Evolutionary conservation across 2,797 vertebrate species (phyloP), one percentile per base, ranked within the genome.

Genomic region (Lerista edwardsae): DNA sequence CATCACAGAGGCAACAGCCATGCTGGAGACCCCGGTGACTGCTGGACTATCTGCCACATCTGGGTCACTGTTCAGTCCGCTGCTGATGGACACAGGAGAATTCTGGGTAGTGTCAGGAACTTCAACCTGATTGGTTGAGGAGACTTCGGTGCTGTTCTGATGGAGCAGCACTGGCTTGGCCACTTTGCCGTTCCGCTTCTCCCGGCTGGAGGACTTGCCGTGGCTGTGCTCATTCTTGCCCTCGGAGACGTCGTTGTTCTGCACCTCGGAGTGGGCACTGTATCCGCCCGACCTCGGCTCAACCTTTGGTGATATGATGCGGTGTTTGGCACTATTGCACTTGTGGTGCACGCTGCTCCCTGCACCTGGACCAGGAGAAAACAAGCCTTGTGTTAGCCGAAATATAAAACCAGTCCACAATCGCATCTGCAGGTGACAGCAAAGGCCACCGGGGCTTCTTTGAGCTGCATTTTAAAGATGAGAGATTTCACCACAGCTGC

Each of bases 271-370:
- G 95, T 99, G 98, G 92, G 97, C 90, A 84, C 97, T 97, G 93
- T 97, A 97, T 94, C 95, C 96, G n/a, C 98, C 98, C 0, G 98
- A 97, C 95, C 98, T 96, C 25, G 98, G 97, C 90, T 99, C 99
- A 86, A 99, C 98, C 95, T 99, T 99, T 59, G 99, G 99, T 73
- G 99, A 99, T 96, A 99, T 99, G 96, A 99, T 99, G 89, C 99
- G 98, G 90, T 99, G 99, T 95, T 99, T 99, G 97, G 98, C 98
- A 95, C 98, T 99, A 97, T 99, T 99, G 95, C 99, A 99, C 96
- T 99, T 99, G 96, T 99, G 99, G 95, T 99, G 99, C 93, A 97
- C 98, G 65, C 98, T 99, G 97, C 99, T 99, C 87, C 98, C 98
- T 65, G 99, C 98, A 91, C 98, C 99, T 99, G 95, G 12, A 71